Evolutionary conservation across 2,888 invertebrate genomes (phyloP), one percentile per base, ranked within the genome.

Genomic region (Megalurothrips usitatus): DNA sequence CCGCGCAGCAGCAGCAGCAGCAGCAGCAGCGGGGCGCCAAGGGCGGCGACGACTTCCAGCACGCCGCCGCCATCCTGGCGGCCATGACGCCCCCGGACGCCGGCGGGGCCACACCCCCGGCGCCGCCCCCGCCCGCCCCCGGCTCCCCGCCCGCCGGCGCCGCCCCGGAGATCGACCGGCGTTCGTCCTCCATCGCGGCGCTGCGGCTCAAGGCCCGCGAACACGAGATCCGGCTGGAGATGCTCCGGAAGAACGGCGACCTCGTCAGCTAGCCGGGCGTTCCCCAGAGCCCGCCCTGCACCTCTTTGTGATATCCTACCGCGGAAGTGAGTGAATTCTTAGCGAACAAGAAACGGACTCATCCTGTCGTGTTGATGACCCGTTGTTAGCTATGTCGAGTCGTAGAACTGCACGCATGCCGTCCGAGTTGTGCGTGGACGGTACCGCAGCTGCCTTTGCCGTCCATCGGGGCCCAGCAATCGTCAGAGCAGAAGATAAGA

Each of bases 161-260:
- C 8, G 83, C 84, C 19, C 93, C 92, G 47, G 94, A 95, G 83
- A 92, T 94, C 81, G 95, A 96, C 87, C 89, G 95, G 83, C 89
- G 96, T 84, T 94, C 94, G 84, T 95, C 94, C 49, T 96, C 96
- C 85, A 96, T 96, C 84, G 96, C 96, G 0, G 94, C 95, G 0
- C 88, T 97, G 68, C 89, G 97, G 84, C 90, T 96, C 85, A 96
- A 96, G 84, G 97, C 97, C 0, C 90, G 96, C 80, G 96, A 97
- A 86, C 96, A 96, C 86, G 96, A 96, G 87, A 88, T 96, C 79
- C 91, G 95, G 86, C 88, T 96, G 84, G 96, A 95, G 87, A 92
- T 95, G 90, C 86, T 95, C 81, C 90, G 95, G 81, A 94, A 95
- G 85, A 92, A 94, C 86, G 92, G 92, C 78, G 94, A 95, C 87